These are phyloP conservation scores for Drosophila atripex DNA, from an alignment of 2,888 invertebrate genomes.

Conservation along the genomic window DNA sequence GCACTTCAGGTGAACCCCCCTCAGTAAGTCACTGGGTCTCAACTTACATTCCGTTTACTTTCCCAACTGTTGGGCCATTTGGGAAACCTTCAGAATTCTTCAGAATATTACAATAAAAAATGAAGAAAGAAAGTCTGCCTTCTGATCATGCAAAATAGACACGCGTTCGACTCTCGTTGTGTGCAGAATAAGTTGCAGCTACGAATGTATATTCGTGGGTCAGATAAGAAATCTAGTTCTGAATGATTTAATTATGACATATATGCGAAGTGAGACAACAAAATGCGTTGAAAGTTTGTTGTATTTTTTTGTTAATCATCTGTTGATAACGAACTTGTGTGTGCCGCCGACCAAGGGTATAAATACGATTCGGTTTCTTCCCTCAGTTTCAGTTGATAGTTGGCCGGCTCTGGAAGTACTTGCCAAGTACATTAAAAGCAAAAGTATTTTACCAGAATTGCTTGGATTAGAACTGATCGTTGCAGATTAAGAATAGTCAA, in stretches of 20 bases:
- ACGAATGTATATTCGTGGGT: background rate
- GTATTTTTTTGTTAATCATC: constrained; percentile 42
- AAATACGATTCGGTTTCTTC: constrained; percentile 54
- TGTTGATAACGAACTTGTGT: constrained; percentile 55
- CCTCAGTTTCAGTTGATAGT: constrained; percentile 61
- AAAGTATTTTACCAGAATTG: background rate
- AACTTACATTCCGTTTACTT: background rate
- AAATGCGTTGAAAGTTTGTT: constrained; percentile 17
- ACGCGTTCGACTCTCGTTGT: constrained; percentile 28
- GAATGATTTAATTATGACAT: constrained; percentile 25
- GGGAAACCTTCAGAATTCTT: background rate
- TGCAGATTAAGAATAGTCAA: background rate
- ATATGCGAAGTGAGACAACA: constrained; percentile 29
- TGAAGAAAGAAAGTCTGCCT: constrained; percentile 22
- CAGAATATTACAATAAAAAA: background rate
- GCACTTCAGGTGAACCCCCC: constrained; percentile 11
- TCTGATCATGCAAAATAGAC: constrained; percentile 37
- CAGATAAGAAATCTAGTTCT: constrained; percentile 46
- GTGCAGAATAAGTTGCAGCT: constrained; percentile 11
- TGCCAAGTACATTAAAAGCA: constrained; percentile 16
- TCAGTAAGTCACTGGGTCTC: background rate
- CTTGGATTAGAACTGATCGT: background rate
- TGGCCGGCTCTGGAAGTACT: constrained; percentile 39
- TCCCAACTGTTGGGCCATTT: constrained; percentile 6
- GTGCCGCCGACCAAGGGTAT: constrained; percentile 56